Base-by-base conservation (phyloP, 2,797 vertebrate genomes). In the Sorex maritimensis region DNA sequence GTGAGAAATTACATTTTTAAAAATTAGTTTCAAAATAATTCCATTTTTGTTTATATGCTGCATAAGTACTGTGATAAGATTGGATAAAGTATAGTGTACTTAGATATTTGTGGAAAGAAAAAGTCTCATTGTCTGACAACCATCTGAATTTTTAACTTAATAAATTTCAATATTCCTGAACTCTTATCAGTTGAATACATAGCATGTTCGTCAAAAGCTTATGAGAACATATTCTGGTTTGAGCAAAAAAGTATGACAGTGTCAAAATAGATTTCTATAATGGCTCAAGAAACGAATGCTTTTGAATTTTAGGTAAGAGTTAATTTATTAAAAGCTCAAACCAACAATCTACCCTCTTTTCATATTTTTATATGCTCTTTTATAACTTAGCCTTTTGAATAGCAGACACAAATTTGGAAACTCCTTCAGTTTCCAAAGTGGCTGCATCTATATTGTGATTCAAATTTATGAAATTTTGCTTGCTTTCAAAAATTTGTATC, bases 381-480 rank as follows among this genome's bases (percentile, higher is more conserved):
- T 55, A 14, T 55, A 14, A 4, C 13, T 55, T 75, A 63, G 4
- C 2, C n/a, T 85, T 91, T 30, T 65, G 75, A 75, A 86, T 23
- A 84, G 12, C 55, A 92, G n/a, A 38, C 23, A 63, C 46, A 88
- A 82, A 44, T 88, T 41, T 11, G 81, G 28, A 94, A 81, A 58
- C 85, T n/a, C 11, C 4, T 4, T 13, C 17, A 55, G 17, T 55
- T 44, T 44, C 41, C 41, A 44, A 44, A 44, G 17, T 55, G 52
- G 52, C 17, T 55, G 52, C 17, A 55, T 17, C 52, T 55, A 49
- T 12, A 9, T 19, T 17, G 21, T 58, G 55, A 68, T 71, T 81
- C 87, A 69, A 80, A 49, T 49, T 1, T 24, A 41, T 34, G 15
- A 15, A 23, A 79, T 23, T 46, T 81, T 74, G 13, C 23, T 15